These are phyloP conservation scores for Dascillus cervinus DNA, from an alignment of 2,888 invertebrate genomes.

Conservation along the genomic window DNA sequence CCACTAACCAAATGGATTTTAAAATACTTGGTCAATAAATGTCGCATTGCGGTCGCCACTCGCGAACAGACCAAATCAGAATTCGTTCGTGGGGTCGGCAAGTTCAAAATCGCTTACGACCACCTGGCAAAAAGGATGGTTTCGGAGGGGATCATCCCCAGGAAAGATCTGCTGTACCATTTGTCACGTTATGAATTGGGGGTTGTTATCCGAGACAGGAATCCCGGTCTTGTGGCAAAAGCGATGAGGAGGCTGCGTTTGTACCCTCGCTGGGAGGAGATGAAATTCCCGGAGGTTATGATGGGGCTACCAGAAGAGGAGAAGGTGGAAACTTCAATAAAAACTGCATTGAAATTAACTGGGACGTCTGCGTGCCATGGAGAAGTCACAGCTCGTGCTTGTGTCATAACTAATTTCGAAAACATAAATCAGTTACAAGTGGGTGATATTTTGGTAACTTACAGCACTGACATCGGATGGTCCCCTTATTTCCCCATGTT, in stretches of 20 bases:
- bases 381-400: slow-evolving; percentile 57
- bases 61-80: slow-evolving; percentile 63
- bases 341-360: slow-evolving; percentile 20
- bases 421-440: slow-evolving; percentile 42
- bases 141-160: slow-evolving; percentile 55
- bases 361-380: slow-evolving; percentile 71
- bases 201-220: slow-evolving; percentile 45
- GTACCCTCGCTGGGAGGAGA: slow-evolving; percentile 50
- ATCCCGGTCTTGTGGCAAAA: slow-evolving; percentile 52
- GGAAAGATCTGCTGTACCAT: slow-evolving; percentile 57
- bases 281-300: slow-evolving; percentile 57
- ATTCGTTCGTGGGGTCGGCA: slow-evolving; percentile 48
- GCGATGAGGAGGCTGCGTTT: slow-evolving; percentile 58
- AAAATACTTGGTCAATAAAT: slow-evolving; percentile 53
- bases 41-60: slow-evolving; percentile 52
- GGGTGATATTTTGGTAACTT: slow-evolving; percentile 67
- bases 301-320: slow-evolving; percentile 27
- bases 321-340: background rate
- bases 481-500: slow-evolving; percentile 76
- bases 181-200: slow-evolving; percentile 60
- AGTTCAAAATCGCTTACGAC: slow-evolving; percentile 51
- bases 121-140: slow-evolving; percentile 52
- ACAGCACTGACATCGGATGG: slow-evolving; percentile 77
- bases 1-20: no score
- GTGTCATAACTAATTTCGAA: slow-evolving; percentile 63